These are phyloP conservation scores for Rhinogobius similis DNA, from an alignment of 2,113 vertebrate genomes.

Conservation along the genomic window DNA sequence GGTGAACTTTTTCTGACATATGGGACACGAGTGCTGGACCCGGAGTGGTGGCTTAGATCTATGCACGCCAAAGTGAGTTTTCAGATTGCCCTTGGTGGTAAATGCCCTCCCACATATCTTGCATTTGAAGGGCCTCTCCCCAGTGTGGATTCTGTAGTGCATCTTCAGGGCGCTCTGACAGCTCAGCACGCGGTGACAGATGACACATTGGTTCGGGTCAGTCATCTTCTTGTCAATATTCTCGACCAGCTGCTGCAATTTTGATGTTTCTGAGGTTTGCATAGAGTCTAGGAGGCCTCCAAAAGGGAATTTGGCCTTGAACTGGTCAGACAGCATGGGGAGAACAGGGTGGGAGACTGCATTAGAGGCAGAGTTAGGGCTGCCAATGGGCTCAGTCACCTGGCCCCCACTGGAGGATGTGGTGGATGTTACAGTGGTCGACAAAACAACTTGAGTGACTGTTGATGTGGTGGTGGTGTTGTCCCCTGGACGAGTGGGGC, in stretches of 20 bases:
- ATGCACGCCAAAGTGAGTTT: constrained; percentile 98
- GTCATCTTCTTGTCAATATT: constrained; percentile 99
- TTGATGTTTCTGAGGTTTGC: constrained; percentile 99
- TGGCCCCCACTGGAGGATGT: constrained; percentile 58
- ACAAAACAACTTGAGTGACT: constrained; percentile 79
- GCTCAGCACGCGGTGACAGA: constrained; percentile 97
- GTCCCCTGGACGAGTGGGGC: constrained; percentile 79
- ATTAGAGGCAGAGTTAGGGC: constrained; percentile 77
- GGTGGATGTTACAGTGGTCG: constrained; percentile 72
- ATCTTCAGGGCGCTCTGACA: constrained; percentile 99
- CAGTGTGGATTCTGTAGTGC: constrained; percentile 98
- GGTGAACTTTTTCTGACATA: constrained; percentile 99
- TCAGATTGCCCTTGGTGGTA: constrained; percentile 98
- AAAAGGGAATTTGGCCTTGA: constrained; percentile 97
- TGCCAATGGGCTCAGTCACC: constrained; percentile 74
- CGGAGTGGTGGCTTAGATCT: constrained; percentile 95
- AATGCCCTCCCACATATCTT: constrained; percentile 98
- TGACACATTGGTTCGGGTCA: constrained; percentile 97
- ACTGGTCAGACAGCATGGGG: constrained; percentile 88
- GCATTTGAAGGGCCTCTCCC: constrained; percentile 98
- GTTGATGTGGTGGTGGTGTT: constrained; percentile 67
- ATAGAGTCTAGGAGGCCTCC: constrained; percentile 98
- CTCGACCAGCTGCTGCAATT: constrained; percentile 96
- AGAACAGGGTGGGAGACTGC: constrained; percentile 85
- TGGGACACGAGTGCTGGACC: constrained; percentile 98